Base-by-base conservation (phyloP, 2,797 vertebrate species). In the Alcedo quadribrachys region DNA sequence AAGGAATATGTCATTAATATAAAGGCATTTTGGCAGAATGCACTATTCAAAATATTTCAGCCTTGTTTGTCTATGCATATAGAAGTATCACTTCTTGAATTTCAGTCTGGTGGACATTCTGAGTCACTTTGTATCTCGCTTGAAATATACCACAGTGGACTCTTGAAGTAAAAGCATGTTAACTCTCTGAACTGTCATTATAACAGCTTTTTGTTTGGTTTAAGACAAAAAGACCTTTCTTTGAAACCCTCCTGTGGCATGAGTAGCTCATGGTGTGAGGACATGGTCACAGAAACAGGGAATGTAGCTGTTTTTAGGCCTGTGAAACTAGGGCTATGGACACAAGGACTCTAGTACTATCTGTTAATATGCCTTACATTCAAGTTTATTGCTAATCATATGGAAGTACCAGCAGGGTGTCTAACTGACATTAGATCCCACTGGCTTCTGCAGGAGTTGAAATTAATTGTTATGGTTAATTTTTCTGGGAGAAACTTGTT, bases 301-400 rank as follows among this genome's bases (percentile, higher is more conserved):
- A 32, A n/a, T 0, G 0, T 11, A 5, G 22, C 10, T 16, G 20
- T 8, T 27, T 42, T 9, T 42, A n/a, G 74, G 17, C 12, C 27
- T 48, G 20, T 73, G 43, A 67, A 79, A 16, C n/a, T 7, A 28
- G 14, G n/a, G 18, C 28, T 11, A 12, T 11, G 20, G 32, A 12
- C 28, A 28, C 62, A 14, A 28, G 16, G 30, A 28, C 2, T 17
- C 28, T 30, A 16, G 24, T 50, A 9, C 30, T 43, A 16, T 37
- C 30, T 25, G 7, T 42, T 74, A 73, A 51, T 57, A 30, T 7
- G 13, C 42, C 21, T 54, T 55, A 6, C 12, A 5, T 54, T 18
- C 35, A 60, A 65, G 74, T 30, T 11, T 16, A 51, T 11, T 66
- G 48, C 21, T 18, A 25, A 19, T 27, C 11, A 21, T 27, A 25